Evolutionary conservation across 2,888 invertebrate genomes (phyloP), one percentile per base, ranked within the genome.

Genomic region (Xanthorhoe spadicearia): DNA sequence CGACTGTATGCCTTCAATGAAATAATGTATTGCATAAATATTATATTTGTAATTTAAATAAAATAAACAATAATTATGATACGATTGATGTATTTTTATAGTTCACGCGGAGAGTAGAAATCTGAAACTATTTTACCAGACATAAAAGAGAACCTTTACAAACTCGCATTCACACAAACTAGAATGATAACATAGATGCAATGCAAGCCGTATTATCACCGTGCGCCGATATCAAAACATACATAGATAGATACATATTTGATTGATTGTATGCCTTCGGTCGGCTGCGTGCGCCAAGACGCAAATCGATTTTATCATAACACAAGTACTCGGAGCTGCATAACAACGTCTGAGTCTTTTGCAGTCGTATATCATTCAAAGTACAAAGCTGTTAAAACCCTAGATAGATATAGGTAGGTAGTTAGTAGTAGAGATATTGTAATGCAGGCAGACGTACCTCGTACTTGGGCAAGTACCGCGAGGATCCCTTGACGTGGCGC

Each of bases 391-490:
- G 23, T 18, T 5, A n/a, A 23, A 4, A 13, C 32, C 2, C 2
- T 35, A 53, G 28, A n/a, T n/a, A n/a, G n/a, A n/a, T n/a, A n/a
- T n/a, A n/a, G n/a, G n/a, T n/a, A n/a, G n/a, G n/a, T n/a, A n/a
- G n/a, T n/a, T n/a, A n/a, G 28, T 52, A 28, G 38, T 1, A 48
- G 48, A 23, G 23, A 23, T 23, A 23, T 23, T 23, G 17, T 17
- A 48, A 43, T n/a, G 35, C 15, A 32, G 19, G 13, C 83, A 32
- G 19, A 9, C 83, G 89, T 87, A 97, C 97, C 95, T 97, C 97
- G 90, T 97, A 98, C 94, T 98, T 98, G 76, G 98, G 97, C 87
- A 97, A 94, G 88, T 97, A 97, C 77, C 97, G 94, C 61, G 97
- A 97, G 62, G 97, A 97, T 46, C 97, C 97, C 85, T 97, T 97